Conservation (phyloP, 2,888 invertebrate species). For the Sepioteuthis lessoniana region DNA sequence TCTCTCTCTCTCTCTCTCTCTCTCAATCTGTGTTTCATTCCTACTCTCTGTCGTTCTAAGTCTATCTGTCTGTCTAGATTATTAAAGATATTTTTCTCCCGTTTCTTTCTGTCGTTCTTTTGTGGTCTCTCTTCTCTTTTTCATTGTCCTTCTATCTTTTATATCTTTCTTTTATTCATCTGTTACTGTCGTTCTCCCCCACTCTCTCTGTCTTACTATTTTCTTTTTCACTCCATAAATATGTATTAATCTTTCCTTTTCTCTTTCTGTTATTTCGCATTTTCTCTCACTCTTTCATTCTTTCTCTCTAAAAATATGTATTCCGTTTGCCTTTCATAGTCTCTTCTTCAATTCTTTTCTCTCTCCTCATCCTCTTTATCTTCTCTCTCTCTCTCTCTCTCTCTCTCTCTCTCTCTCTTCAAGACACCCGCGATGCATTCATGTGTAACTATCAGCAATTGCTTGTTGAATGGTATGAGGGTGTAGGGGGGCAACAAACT, state of each 20-base stretch:
- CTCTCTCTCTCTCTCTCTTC: neutral
- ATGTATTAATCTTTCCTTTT: no score
- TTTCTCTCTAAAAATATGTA: neutral
- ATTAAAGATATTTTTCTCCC: neutral
- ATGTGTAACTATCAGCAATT: slow-evolving; percentile 9
- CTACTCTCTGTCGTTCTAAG: no score
- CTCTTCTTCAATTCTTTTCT: no score
- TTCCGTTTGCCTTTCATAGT: no score
- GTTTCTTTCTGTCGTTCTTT: neutral
- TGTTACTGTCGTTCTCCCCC: neutral
- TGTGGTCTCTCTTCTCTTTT: neutral
- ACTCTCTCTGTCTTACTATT: no score
- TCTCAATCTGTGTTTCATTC: neutral
- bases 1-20: neutral
- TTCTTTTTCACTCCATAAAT: neutral
- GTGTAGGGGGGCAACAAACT: neutral
- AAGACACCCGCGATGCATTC: neutral
- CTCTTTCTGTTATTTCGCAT: neutral
- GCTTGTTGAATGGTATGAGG: neutral
- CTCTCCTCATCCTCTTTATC: neutral
- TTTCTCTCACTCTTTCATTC: neutral
- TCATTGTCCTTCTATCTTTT: neutral
- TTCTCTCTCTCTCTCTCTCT: neutral
- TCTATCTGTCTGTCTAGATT: no score
- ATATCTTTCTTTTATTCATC: neutral